Conservation (phyloP, 1,140 invertebrate species). For the Dendroctonus valens region DNA sequence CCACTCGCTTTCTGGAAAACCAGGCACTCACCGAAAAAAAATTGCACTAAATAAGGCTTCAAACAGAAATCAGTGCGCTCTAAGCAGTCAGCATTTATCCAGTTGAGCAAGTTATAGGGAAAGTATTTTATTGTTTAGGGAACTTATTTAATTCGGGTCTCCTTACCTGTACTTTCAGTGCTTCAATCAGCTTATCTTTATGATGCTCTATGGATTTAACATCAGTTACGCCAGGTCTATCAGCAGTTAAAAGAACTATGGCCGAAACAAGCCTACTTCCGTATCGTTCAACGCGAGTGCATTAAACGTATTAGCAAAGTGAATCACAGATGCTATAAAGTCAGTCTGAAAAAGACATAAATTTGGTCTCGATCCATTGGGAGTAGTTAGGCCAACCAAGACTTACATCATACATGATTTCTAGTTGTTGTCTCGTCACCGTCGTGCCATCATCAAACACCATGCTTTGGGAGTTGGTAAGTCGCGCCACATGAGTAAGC, state of each 20-base stretch:
- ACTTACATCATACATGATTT: slow-evolving; percentile 92
- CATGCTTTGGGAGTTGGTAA: slow-evolving; percentile 77
- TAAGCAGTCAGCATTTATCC: too few species aligned
- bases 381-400: not conserved
- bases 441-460: slow-evolving; percentile 92
- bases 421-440: slow-evolving; percentile 81
- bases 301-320: slow-evolving; percentile 79
- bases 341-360: slow-evolving; percentile 55
- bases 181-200: slow-evolving; percentile 83
- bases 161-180: slow-evolving; percentile 73
- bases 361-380: not conserved
- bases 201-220: slow-evolving; percentile 79
- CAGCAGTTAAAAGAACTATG: slow-evolving; percentile 79
- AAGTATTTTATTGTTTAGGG: too few species aligned
- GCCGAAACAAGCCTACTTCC: slow-evolving; percentile 88
- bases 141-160: too few species aligned
- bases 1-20: too few species aligned
- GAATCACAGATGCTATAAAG: slow-evolving; percentile 71
- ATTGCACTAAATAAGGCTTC: too few species aligned
- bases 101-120: too few species aligned
- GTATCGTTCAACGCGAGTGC: slow-evolving; percentile 80
- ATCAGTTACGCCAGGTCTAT: slow-evolving; percentile 77
- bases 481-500: slow-evolving; percentile 81
- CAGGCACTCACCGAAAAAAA: too few species aligned
- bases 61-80: too few species aligned